Evolutionary conservation across 1,140 invertebrate genomes (phyloP).

Genomic region (Ericerus pela): DNA sequence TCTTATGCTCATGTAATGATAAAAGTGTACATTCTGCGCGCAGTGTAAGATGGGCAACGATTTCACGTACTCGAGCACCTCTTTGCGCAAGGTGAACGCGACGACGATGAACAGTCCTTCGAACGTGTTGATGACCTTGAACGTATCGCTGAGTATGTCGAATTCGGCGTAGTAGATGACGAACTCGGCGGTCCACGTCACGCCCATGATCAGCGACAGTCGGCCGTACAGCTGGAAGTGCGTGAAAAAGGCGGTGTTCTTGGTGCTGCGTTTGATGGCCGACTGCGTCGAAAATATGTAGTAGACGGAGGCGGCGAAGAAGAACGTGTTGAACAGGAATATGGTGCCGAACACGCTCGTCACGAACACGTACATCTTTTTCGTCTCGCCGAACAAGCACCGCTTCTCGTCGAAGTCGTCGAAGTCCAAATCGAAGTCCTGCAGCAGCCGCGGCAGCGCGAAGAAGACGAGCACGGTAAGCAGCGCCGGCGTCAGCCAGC

Average conservation of each 20-base stretch:
- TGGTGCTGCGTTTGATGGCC: background rate
- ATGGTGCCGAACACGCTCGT: conserved; percentile 35
- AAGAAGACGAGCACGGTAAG: conserved; percentile 34
- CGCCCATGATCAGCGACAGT: conserved; percentile 16
- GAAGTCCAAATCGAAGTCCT: conserved; percentile 29
- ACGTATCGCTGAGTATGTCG: conserved; percentile 1
- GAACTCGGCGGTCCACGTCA: conserved; percentile 14
- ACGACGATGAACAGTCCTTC: conserved; percentile 14
- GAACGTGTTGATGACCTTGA: conserved; percentile 13
- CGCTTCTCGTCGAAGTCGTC: conserved; percentile 30
- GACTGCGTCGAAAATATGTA: background rate
- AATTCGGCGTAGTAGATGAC: background rate
- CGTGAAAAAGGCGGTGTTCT: background rate
- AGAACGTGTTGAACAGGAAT: conserved; percentile 32
- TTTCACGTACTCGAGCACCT: background rate
- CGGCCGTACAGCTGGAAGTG: conserved; percentile 3
- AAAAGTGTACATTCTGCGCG: background rate
- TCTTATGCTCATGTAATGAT: background rate
- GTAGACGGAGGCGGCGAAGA: background rate
- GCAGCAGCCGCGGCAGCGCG: conserved; percentile 26
- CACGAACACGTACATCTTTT: conserved; percentile 38
- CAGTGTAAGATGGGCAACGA: background rate
- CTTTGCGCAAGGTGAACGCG: conserved; percentile 13
- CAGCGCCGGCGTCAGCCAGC: conserved; percentile 37
- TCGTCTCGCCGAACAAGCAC: conserved; percentile 40